A percentile compares a stretch with the other conserved stretches of the same genome.
Conservation (phyloP, 1,140 invertebrate genomes). For the Papilio polytes region DNA sequence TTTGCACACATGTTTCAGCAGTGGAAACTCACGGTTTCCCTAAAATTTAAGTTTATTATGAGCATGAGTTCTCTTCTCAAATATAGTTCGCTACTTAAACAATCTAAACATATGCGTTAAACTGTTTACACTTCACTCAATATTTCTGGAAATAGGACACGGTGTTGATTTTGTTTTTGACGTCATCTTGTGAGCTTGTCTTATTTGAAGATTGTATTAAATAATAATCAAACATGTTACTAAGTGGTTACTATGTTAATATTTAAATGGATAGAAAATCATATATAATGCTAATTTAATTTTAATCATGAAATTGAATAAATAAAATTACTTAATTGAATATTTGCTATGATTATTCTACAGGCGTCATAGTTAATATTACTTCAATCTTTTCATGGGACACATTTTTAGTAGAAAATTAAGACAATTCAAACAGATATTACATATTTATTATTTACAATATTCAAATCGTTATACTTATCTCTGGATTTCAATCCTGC, state of each 20-base stretch:
- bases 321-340: background rate
- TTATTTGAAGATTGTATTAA: slow-evolving; percentile 7
- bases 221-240: background rate
- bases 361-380: background rate
- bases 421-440: too few species aligned
- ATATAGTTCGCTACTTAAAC: slow-evolving; percentile 29
- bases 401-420: too few species aligned
- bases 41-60: slow-evolving; percentile 17
- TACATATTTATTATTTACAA: too few species aligned
- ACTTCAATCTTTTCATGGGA: too few species aligned
- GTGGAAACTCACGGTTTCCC: background rate
- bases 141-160: slow-evolving; percentile 31
- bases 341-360: background rate
- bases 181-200: slow-evolving; percentile 18
- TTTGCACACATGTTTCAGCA: background rate
- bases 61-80: slow-evolving; percentile 2
- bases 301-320: too few species aligned
- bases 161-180: slow-evolving; percentile 26
- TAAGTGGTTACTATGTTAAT: background rate
- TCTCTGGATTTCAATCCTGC: background rate
- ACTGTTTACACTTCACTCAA: slow-evolving; percentile 34
- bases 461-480: background rate
- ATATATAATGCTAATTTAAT: too few species aligned
- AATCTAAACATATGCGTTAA: slow-evolving; percentile 31
- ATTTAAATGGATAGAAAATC: too few species aligned